Conservation (phyloP, 1,140 invertebrate genomes). For the Lepidurus packardi region DNA sequence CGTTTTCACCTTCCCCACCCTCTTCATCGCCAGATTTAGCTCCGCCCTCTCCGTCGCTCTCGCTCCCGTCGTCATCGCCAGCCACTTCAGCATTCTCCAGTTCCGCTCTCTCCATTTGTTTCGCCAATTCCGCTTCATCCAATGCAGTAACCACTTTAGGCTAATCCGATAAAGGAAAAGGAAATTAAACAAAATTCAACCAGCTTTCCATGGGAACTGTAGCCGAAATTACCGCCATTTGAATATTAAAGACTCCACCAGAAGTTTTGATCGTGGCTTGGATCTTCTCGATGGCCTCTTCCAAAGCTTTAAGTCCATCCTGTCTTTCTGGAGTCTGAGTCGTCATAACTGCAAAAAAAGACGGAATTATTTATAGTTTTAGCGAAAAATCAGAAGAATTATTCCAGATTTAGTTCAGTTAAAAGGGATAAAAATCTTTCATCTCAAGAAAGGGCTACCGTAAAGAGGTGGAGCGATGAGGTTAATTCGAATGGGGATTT, state of each 20-base stretch:
- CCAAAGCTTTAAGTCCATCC: conserved; percentile 82
- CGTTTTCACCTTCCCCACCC: conserved; percentile 64
- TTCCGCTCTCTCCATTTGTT: conserved; percentile 88
- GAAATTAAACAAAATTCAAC: background rate
- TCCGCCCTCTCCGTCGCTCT: conserved; percentile 62
- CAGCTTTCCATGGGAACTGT: too few relatives aligned
- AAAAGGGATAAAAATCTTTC: conserved; percentile 33
- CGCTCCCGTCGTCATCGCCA: conserved; percentile 66
- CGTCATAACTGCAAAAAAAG: conserved; percentile 75
- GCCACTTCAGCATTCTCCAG: conserved; percentile 89
- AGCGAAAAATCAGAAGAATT: background rate
- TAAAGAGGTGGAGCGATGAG: conserved; percentile 97
- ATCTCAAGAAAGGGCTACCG: conserved; percentile 50
- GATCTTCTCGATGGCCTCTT: conserved; percentile 83
- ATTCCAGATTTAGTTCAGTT: conserved; percentile 24
- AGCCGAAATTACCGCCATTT: conserved; percentile 73
- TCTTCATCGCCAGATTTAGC: conserved; percentile 82
- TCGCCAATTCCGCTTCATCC: conserved; percentile 90
- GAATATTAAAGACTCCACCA: conserved; percentile 88
- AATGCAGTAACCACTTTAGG: conserved; percentile 97
- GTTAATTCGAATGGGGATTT: conserved; percentile 97
- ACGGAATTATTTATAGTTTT: conserved; percentile 23
- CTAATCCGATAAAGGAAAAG: conserved; percentile 48
- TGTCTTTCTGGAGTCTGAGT: conserved; percentile 93
- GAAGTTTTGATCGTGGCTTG: conserved; percentile 69